Percentiles rank a stretch among this genome's conserved stretches.
phyloP scores from a whole-genome alignment of 2,113 vertebrate genomes.

The Brachyhypopomus gauderio region DNA sequence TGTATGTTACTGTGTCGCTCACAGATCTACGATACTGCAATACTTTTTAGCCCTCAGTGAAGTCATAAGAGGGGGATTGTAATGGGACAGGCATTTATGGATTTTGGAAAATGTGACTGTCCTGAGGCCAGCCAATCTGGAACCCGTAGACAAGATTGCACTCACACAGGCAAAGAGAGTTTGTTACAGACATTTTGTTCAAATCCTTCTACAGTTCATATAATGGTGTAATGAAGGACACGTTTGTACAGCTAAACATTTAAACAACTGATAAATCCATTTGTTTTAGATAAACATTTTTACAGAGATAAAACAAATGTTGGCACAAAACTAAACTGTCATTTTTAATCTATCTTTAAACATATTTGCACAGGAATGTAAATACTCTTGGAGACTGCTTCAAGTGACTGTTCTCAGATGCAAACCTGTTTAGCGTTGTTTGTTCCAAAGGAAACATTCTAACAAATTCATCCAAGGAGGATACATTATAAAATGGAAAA shows the following conservation, averaged over 20 bases:
- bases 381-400: constrained; percentile 31
- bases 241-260: neutral
- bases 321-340: neutral
- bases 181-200: constrained; percentile 18
- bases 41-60: constrained; percentile 2
- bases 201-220: constrained; percentile 3
- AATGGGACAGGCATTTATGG: constrained; percentile 20
- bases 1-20: constrained; percentile 17
- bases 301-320: neutral
- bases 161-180: neutral
- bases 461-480: neutral
- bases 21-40: constrained; percentile 10
- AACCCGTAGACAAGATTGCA: constrained; percentile 13
- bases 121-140: constrained; percentile 16
- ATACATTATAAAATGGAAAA: neutral
- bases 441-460: constrained; percentile 15
- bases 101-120: constrained; percentile 12
- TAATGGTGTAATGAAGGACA: constrained; percentile 30
- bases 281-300: neutral
- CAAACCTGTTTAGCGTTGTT: constrained; percentile 8
- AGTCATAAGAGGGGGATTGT: constrained; percentile 30
- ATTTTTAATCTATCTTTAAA: neutral
- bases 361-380: constrained; percentile 47
- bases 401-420: constrained; percentile 23
- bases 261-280: neutral